Evolutionary conservation across 2,113 vertebrate genomes (phyloP), one percentile per base, ranked within the genome.

Genomic region (Tachycineta bicolor): DNA sequence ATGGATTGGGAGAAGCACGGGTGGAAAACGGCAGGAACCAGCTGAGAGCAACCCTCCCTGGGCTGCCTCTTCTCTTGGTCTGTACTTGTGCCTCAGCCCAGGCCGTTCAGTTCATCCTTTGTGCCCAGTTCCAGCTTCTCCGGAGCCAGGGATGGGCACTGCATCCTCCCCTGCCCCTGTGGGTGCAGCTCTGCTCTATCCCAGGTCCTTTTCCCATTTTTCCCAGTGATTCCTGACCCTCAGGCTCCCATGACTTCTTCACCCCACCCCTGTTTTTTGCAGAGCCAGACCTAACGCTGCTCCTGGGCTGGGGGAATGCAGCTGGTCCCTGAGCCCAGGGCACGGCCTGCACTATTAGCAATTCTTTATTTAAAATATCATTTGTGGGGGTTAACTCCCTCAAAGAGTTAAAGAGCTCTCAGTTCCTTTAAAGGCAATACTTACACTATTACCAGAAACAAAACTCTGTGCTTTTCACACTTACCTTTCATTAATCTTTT

Each of bases 231-330:
- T 68, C 50, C 71, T 83, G 44, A 22, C 31, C 33, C 52, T 52
- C 58, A 34, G 62, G 25, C 47, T 46, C 67, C 26, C 3, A 0
- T 20, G 44, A 2, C 12, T 47, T 58, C 12, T 47, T 58, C 25
- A 5, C 25, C 47, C 33, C 12, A 3, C 41, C 44, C 11, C 22
- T 25, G 21, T 21, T 84, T 8, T 12, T 22, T 5, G 1, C 19
- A 69, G 53, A 37, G 31, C 60, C 55, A 11, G 22, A 26, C 28
- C 67, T 26, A 39, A 17, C 6, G 4, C 17, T 69, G 71, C 44
- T 13, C 29, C 14, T 0, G 0, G 44, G 19, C 28, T 0, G 0
- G 18, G 23, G 43, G n/a, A 4, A 2, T 20, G 4, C 0, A 0
- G 34, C 5, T 56, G 46, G 12, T 37, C 31, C 24, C 1, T 23